Base-by-base conservation (phyloP, 1,140 invertebrate species). In the Colletes latitarsis region DNA sequence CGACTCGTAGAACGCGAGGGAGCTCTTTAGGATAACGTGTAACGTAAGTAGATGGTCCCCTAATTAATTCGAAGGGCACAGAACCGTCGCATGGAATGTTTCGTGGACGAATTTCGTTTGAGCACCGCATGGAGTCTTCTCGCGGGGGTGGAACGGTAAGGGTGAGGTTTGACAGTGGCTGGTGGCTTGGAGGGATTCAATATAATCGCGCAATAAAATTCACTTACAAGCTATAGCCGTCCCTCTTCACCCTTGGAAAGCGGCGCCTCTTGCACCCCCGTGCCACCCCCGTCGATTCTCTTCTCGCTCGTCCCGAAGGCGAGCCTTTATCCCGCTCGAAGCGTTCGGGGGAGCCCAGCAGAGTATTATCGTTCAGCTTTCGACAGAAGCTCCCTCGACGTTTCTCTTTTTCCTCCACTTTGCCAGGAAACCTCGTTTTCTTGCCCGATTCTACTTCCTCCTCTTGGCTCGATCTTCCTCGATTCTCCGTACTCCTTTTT, bases 151-250 rank as follows among this genome's bases (percentile, higher is more conserved):
- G 72, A 58, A 75, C 60, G 77, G 81, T 80, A 78, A 85, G 81
- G 78, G 77, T 67, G 87, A 55, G 84, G 72, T 77, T 85, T 76
- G 88, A 86, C 82, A 77, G 82, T 74, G 74, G 81, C 86, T 81
- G 77, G 82, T 86, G 87, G 82, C 87, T 88, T 87, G 83, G 83
- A 90, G 90, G 89, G 90, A 92, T 91, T 87, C 90, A 91, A 91
- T 91, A 91, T 92, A 91, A 92, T 91, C 91, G 91, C 83, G 91
- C 91, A 92, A 92, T 92, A 92, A 92, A 92, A 92, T 92, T 92
- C 89, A 92, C 91, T 92, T 90, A 92, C 87, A 86, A 88, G 84
- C 82, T 86, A 87, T 87, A 83, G 84, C 79, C 60, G 77, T 64
- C 77, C 81, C 77, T 66, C 62, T 64, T 76, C 71, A 46, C 69